Conservation (phyloP, 1,140 invertebrate genomes). For the Hyposmocoma kahamanoa region DNA sequence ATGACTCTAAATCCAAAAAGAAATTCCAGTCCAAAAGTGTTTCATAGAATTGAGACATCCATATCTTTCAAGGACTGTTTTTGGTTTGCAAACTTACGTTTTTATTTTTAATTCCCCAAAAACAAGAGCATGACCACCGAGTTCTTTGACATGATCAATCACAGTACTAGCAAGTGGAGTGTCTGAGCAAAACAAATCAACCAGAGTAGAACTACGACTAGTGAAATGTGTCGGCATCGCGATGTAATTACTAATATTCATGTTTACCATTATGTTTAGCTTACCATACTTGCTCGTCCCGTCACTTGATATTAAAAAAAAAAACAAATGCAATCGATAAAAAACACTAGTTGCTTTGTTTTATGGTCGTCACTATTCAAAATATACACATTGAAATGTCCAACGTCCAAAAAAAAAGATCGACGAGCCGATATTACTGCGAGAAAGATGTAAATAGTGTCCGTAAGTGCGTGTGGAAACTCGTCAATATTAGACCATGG, state of each 20-base stretch:
- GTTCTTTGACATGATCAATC: background rate
- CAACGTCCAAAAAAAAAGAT: too few species aligned
- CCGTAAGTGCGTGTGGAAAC: constrained; percentile 10
- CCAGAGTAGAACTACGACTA: background rate
- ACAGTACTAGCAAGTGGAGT: background rate
- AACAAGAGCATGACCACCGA: background rate
- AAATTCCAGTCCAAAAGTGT: background rate
- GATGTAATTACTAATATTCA: background rate
- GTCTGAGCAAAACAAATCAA: background rate
- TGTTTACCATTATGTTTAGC: too few species aligned
- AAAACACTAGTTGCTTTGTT: background rate
- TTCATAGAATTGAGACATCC: background rate
- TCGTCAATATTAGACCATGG: constrained; percentile 1
- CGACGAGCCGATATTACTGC: constrained; percentile 5
- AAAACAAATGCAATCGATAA: background rate
- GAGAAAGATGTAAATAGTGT: constrained; percentile 11
- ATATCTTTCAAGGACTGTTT: background rate
- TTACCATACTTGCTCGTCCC: too few species aligned
- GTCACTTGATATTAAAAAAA: too few species aligned
- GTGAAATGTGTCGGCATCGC: background rate
- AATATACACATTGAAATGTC: constrained; percentile 19
- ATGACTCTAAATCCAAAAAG: background rate
- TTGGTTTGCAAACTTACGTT: background rate
- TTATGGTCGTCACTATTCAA: background rate
- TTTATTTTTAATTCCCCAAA: background rate